Conservation (phyloP, 2,888 invertebrate genomes). For the Rhamphomyia laevipes region DNA sequence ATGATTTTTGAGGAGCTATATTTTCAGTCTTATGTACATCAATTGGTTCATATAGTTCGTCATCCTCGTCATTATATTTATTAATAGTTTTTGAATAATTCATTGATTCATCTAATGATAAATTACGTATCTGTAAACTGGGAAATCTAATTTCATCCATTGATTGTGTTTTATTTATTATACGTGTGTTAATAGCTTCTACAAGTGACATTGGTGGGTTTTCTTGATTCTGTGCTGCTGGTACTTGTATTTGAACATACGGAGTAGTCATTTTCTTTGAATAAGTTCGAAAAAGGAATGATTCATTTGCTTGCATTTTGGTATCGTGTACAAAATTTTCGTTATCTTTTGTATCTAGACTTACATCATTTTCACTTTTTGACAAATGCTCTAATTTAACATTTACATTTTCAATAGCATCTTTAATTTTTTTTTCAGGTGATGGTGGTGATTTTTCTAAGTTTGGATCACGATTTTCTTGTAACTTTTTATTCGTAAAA, state of each 20-base stretch:
- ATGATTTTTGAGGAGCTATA: slow-evolving; percentile 18
- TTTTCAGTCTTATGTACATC: slow-evolving; percentile 15
- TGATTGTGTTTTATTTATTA: slow-evolving; percentile 23
- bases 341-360: slow-evolving; percentile 1
- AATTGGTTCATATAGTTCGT: slow-evolving; percentile 14
- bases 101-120: background rate
- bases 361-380: slow-evolving; percentile 12
- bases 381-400: slow-evolving; percentile 25
- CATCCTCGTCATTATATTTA: background rate
- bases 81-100: background rate
- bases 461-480: background rate
- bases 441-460: slow-evolving; percentile 11
- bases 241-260: background rate
- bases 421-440: slow-evolving; percentile 28
- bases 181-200: slow-evolving; percentile 32
- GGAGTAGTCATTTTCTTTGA: slow-evolving; percentile 22
- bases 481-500: background rate
- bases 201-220: slow-evolving; percentile 13
- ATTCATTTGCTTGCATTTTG: slow-evolving; percentile 47
- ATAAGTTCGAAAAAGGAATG: slow-evolving; percentile 51
- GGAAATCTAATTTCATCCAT: slow-evolving; percentile 14
- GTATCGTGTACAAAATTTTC: slow-evolving; percentile 19
- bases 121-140: slow-evolving; percentile 1
- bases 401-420: slow-evolving; percentile 30
- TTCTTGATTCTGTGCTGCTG: background rate